Evolutionary conservation across 2,113 vertebrate species (phyloP).

Genomic region (Pelmatolapia mariae): DNA sequence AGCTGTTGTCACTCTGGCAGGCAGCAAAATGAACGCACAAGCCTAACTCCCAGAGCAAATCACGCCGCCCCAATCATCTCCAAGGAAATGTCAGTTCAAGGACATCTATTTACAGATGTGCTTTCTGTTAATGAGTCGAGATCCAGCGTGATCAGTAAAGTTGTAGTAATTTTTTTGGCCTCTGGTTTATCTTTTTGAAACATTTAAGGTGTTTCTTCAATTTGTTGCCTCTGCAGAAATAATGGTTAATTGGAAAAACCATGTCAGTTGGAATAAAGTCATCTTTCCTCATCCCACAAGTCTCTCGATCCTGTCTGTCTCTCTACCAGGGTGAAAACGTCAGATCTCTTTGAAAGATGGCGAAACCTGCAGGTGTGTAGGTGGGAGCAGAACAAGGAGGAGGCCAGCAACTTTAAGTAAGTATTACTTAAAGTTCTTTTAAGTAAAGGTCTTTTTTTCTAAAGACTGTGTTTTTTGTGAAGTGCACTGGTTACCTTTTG

Average conservation of each 20-base stretch:
- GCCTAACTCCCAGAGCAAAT: constrained; percentile 21
- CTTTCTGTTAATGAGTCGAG: neutral
- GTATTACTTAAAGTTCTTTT: no score
- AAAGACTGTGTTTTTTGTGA: neutral
- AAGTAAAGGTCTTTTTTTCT: neutral
- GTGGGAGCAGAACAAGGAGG: constrained; percentile 89
- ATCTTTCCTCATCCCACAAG: constrained; percentile 26
- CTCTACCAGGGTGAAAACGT: constrained; percentile 88
- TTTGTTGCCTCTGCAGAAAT: constrained; percentile 24
- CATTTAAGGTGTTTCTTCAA: neutral
- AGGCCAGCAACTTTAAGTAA: constrained; percentile 91
- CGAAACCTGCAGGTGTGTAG: constrained; percentile 90
- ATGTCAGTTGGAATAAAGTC: neutral
- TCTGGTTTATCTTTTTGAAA: neutral
- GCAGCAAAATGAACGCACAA: neutral
- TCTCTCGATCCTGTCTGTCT: constrained; percentile 42
- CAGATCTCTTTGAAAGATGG: constrained; percentile 95
- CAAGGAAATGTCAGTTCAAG: constrained; percentile 54
- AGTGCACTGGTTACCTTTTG: neutral
- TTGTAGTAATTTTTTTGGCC: neutral
- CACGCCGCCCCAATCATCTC: constrained; percentile 6
- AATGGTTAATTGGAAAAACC: constrained; percentile 1
- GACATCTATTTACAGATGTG: constrained; percentile 50
- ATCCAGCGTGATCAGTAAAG: neutral
- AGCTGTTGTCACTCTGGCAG: constrained; percentile 3